Conservation (phyloP, 2,797 vertebrate species). For the Agapornis canus region DNA sequence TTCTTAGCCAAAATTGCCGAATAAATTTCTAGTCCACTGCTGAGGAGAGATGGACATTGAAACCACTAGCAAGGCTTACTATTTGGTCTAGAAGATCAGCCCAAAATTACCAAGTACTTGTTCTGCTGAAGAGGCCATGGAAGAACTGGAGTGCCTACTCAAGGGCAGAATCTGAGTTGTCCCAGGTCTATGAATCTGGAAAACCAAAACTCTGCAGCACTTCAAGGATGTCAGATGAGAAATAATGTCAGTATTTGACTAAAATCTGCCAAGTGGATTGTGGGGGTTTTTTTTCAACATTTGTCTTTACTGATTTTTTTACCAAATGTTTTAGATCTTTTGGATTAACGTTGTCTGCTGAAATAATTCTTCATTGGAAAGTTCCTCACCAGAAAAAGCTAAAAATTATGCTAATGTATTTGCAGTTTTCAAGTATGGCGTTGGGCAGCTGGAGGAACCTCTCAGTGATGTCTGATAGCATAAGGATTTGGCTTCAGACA, state of each 20-base stretch:
- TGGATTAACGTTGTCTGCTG: neutral
- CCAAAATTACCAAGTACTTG: fast-evolving
- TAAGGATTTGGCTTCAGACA: neutral
- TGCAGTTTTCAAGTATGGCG: neutral
- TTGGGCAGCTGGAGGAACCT: neutral
- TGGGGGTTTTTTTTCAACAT: fast-evolving
- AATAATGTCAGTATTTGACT: neutral
- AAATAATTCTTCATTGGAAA: neutral
- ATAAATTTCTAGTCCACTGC: neutral
- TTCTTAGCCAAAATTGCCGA: neutral
- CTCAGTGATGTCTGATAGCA: neutral
- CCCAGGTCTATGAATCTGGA: neutral
- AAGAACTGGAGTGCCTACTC: neutral
- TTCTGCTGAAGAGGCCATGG: neutral
- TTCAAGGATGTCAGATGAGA: neutral
- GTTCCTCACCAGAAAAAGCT: neutral
- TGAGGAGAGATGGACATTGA: neutral
- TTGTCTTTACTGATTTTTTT: neutral
- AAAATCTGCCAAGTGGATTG: neutral
- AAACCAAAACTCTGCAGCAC: neutral
- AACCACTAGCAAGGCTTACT: neutral
- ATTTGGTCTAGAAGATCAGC: neutral
- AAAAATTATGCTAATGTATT: neutral
- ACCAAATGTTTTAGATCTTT: neutral
- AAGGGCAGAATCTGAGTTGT: neutral